Conservation (phyloP, 1,140 invertebrate species). For the Globodera rostochiensis region DNA sequence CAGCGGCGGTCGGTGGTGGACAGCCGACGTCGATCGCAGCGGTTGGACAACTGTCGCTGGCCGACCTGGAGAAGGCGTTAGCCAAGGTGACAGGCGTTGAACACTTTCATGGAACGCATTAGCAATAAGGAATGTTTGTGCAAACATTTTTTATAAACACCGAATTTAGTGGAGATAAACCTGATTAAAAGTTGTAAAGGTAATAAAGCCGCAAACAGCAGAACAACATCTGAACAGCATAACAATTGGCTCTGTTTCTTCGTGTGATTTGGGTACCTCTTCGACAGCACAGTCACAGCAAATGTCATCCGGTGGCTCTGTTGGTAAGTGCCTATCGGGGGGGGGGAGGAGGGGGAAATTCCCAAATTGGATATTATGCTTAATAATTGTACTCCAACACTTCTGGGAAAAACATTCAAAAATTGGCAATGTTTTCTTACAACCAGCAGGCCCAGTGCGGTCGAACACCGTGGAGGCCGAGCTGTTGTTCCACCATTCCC, state of each 20-base stretch:
- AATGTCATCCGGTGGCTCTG: neutral
- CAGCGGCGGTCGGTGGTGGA: neutral
- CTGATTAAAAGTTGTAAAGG: neutral
- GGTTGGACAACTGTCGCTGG: conserved; percentile 7
- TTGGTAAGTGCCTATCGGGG: no score
- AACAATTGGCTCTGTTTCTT: neutral
- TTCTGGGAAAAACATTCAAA: no score
- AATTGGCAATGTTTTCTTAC: no score
- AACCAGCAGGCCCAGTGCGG: neutral
- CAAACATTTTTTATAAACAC: no score
- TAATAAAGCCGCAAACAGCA: neutral
- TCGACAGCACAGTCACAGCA: neutral
- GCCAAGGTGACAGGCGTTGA: neutral
- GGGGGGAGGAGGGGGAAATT: no score
- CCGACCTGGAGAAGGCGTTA: conserved; percentile 8
- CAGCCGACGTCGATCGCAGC: neutral
- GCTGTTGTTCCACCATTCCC: neutral
- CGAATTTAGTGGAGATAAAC: no score
- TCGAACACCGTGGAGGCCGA: neutral
- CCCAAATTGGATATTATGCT: no score
- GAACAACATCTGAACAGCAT: neutral
- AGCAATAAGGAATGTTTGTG: no score
- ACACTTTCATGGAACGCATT: no score
- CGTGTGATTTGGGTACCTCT: neutral
- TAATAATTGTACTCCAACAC: no score